Conservation (phyloP, 1,140 invertebrate species). For the Drosophila sturtevanti region DNA sequence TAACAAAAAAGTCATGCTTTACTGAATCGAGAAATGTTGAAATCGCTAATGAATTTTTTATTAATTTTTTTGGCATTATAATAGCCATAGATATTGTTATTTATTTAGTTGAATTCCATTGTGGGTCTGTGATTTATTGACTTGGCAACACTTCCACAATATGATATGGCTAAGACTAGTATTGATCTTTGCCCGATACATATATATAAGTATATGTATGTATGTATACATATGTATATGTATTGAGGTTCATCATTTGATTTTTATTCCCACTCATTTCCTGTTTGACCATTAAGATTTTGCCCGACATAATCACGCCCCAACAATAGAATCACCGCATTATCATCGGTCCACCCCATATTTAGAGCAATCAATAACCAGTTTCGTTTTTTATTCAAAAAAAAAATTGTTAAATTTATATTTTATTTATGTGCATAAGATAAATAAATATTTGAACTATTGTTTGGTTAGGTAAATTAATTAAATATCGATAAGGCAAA, state of each 20-base stretch:
- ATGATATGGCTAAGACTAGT: neutral
- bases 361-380: slow-evolving; percentile 49
- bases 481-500: slow-evolving; percentile 5
- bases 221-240: neutral
- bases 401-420: slow-evolving; percentile 52
- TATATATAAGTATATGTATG: no score
- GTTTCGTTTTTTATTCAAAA: slow-evolving; percentile 29
- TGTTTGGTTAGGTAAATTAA: slow-evolving; percentile 3
- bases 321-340: slow-evolving; percentile 23
- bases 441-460: slow-evolving; percentile 40
- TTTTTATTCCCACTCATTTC: slow-evolving; percentile 32
- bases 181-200: neutral
- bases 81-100: slow-evolving; percentile 20
- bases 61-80: slow-evolving; percentile 52
- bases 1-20: slow-evolving; percentile 18
- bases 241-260: slow-evolving; percentile 21
- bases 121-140: slow-evolving; percentile 12
- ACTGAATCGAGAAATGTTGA: slow-evolving; percentile 19
- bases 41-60: slow-evolving; percentile 73
- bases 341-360: slow-evolving; percentile 32
- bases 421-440: slow-evolving; percentile 73
- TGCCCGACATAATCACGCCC: slow-evolving; percentile 30
- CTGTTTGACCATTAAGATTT: slow-evolving; percentile 37
- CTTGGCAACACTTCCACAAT: slow-evolving; percentile 10
- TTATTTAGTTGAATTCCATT: slow-evolving; percentile 9